Percentiles rank a stretch among this genome's conserved stretches.
These are phyloP conservation scores for Scaptomyza polygonia DNA, from an alignment of 2,888 invertebrate species.

Conservation along the genomic window DNA sequence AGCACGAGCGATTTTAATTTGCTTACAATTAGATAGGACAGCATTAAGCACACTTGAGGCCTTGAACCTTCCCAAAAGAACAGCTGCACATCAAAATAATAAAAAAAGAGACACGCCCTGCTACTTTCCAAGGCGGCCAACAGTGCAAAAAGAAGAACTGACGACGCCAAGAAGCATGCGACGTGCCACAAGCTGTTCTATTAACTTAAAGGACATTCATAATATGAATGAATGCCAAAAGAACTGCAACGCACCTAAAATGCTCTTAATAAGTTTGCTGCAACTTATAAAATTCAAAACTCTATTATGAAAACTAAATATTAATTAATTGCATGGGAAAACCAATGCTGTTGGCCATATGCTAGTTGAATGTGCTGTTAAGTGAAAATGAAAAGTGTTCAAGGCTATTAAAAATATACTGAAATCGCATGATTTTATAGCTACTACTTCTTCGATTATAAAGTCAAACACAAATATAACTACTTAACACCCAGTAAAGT, in stretches of 20 bases:
- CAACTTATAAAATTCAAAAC: background rate
- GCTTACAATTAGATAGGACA: slow-evolving; percentile 56
- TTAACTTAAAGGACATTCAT: slow-evolving; percentile 46
- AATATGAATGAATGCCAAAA: background rate
- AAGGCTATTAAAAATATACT: background rate
- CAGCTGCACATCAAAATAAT: background rate
- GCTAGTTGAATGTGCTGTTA: background rate
- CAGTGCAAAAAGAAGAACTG: slow-evolving; percentile 19
- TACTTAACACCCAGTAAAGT: slow-evolving; percentile 7
- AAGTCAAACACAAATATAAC: background rate
- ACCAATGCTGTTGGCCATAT: background rate
- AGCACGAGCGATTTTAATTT: slow-evolving; percentile 59
- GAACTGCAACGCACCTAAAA: slow-evolving; percentile 6
- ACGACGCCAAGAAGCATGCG: slow-evolving; percentile 10
- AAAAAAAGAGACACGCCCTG: slow-evolving; percentile 27
- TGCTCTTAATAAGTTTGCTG: slow-evolving; percentile 19
- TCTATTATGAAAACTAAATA: background rate
- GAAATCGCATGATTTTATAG: background rate
- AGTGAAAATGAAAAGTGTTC: background rate
- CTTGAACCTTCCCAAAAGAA: slow-evolving; percentile 17
- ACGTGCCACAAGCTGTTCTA: slow-evolving; percentile 40
- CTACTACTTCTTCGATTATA: background rate
- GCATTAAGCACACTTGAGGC: slow-evolving; percentile 18
- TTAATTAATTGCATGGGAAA: background rate
- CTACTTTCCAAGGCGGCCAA: slow-evolving; percentile 9